Conservation (phyloP, 2,797 vertebrate species). For the Galaxias olidus region DNA sequence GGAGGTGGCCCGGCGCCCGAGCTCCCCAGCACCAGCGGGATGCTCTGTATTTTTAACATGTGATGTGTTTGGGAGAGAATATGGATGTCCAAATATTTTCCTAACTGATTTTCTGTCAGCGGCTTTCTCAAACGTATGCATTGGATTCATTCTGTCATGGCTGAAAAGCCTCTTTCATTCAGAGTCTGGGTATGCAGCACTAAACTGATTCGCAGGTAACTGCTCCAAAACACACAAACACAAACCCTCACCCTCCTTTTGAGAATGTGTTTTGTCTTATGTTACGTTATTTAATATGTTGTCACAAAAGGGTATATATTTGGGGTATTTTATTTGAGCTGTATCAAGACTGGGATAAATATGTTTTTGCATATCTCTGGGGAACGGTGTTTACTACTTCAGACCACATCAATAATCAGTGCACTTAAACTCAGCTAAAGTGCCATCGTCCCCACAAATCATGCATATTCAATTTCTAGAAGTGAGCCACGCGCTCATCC, state of each 20-base stretch:
- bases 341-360: too few relatives aligned
- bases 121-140: conserved; percentile 66
- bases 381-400: not conserved
- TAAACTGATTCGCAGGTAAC: conserved; percentile 24
- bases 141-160: conserved; percentile 65
- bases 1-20: conserved; percentile 41
- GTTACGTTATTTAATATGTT: not conserved
- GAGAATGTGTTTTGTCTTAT: conserved; percentile 15
- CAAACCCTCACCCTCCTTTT: conserved; percentile 3
- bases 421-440: not conserved
- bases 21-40: conserved; percentile 34
- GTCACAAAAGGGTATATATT: too few relatives aligned
- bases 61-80: conserved; percentile 57
- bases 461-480: not conserved
- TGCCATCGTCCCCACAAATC: not conserved
- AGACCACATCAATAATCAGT: not conserved
- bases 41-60: conserved; percentile 62
- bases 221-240: conserved; percentile 13
- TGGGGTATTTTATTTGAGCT: too few relatives aligned
- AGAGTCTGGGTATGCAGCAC: conserved; percentile 11
- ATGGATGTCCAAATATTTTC: conserved; percentile 71
- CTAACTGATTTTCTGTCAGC: conserved; percentile 75
- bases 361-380: too few relatives aligned
- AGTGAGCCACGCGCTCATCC: not conserved
- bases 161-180: conserved; percentile 73